These are phyloP conservation scores for Zaprionus taronus DNA, from an alignment of 1,140 invertebrate species.

Conservation along the genomic window DNA sequence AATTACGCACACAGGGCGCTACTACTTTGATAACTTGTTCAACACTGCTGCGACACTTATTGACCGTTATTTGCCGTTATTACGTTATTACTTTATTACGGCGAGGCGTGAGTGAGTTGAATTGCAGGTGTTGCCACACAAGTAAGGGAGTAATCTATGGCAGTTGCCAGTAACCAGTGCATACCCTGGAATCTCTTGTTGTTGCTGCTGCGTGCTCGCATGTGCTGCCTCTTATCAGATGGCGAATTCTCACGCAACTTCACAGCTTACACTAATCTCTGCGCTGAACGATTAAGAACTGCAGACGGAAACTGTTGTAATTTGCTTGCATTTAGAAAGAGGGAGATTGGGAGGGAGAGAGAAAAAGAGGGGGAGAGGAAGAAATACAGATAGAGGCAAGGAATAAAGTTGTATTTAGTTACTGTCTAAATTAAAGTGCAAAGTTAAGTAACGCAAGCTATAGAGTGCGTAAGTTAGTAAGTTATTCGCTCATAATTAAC, in stretches of 20 bases:
- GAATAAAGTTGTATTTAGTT: too few relatives aligned
- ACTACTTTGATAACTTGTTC: slow-evolving; percentile 10
- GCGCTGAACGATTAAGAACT: background rate
- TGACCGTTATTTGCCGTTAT: slow-evolving; percentile 22
- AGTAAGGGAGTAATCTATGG: background rate
- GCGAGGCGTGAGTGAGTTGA: background rate
- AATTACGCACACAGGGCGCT: slow-evolving; percentile 35
- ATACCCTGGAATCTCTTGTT: background rate
- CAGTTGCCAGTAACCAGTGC: background rate
- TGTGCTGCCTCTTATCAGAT: background rate
- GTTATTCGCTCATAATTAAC: too few relatives aligned
- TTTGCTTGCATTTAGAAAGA: background rate
- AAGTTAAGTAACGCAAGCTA: too few relatives aligned
- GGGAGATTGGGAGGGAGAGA: too few relatives aligned
- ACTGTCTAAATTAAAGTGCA: too few relatives aligned
- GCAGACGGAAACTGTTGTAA: background rate
- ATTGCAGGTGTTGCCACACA: slow-evolving; percentile 8
- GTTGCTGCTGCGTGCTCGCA: background rate
- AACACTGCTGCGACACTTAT: slow-evolving; percentile 25
- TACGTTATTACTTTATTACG: background rate
- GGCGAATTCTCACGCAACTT: slow-evolving; percentile 1
- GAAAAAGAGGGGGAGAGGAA: too few relatives aligned
- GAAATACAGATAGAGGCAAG: too few relatives aligned
- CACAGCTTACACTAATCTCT: background rate
- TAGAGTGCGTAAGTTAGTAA: too few relatives aligned